phyloP scores from a whole-genome alignment of 2,888 invertebrate genomes.

The Dione vanillae region DNA sequence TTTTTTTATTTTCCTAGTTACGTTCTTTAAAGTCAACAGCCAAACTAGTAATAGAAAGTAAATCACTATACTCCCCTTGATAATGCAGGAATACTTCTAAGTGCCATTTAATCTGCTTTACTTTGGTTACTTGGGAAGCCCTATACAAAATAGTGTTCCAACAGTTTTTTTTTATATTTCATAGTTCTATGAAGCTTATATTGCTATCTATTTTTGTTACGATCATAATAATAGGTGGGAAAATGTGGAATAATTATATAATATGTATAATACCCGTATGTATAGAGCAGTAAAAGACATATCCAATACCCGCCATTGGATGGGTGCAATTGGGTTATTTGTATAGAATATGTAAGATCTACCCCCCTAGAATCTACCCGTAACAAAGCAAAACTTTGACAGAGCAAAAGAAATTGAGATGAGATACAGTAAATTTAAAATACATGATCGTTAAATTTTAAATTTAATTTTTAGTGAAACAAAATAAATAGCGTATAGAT shows the following conservation, averaged over 20 bases:
- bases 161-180: neutral
- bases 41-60: conserved; percentile 53
- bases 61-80: conserved; percentile 57
- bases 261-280: no score
- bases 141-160: conserved; percentile 43
- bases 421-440: no score
- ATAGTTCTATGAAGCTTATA: conserved; percentile 8
- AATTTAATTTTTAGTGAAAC: no score
- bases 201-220: neutral
- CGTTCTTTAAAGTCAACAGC: conserved; percentile 33
- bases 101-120: conserved; percentile 70
- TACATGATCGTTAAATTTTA: no score
- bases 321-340: no score
- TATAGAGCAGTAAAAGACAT: no score
- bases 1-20: conserved; percentile 14
- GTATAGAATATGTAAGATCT: no score
- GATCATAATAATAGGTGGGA: neutral
- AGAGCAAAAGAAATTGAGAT: no score
- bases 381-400: no score
- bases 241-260: neutral
- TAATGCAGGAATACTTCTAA: conserved; percentile 60
- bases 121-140: conserved; percentile 64
- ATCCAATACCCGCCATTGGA: no score
- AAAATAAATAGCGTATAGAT: no score
- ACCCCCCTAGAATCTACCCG: no score